Evolutionary conservation across 2,113 vertebrate species (phyloP).

Genomic region (Rynchops niger): DNA sequence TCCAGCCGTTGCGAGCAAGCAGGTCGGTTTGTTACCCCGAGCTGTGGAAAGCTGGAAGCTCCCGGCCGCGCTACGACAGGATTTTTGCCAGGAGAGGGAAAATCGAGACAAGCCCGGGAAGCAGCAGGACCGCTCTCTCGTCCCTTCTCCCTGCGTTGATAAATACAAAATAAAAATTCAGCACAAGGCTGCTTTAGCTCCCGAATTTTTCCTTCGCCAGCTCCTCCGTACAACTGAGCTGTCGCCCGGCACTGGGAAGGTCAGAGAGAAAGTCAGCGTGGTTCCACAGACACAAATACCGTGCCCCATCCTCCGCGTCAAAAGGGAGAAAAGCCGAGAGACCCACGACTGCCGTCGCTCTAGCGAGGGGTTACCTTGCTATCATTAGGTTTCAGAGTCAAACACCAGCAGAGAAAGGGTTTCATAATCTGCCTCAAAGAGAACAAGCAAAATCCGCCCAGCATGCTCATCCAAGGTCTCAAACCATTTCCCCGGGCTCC

Average conservation of each 20-base stretch:
- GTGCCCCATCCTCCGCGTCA: neutral
- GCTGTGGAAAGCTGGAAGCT: neutral
- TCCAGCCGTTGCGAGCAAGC: neutral
- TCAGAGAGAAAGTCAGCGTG: neutral
- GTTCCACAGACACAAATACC: neutral
- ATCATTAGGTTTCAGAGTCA: neutral
- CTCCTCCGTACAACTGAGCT: accelerated
- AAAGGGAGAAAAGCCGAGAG: neutral
- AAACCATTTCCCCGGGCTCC: neutral
- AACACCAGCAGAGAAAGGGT: neutral
- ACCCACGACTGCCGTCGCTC: neutral
- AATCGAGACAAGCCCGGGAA: neutral
- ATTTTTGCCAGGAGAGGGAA: neutral
- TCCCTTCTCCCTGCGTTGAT: neutral
- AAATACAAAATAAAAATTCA: neutral
- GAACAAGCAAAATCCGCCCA: neutral
- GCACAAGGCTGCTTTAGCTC: neutral
- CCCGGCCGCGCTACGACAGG: accelerated
- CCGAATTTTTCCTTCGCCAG: neutral
- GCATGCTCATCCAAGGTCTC: neutral
- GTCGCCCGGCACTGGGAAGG: neutral
- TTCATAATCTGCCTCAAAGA: neutral
- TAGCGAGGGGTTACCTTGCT: neutral
- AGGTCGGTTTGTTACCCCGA: neutral
- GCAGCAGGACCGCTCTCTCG: neutral